Evolutionary conservation across 2,888 invertebrate genomes (phyloP).

Genomic region (Aleiodes testaceus): DNA sequence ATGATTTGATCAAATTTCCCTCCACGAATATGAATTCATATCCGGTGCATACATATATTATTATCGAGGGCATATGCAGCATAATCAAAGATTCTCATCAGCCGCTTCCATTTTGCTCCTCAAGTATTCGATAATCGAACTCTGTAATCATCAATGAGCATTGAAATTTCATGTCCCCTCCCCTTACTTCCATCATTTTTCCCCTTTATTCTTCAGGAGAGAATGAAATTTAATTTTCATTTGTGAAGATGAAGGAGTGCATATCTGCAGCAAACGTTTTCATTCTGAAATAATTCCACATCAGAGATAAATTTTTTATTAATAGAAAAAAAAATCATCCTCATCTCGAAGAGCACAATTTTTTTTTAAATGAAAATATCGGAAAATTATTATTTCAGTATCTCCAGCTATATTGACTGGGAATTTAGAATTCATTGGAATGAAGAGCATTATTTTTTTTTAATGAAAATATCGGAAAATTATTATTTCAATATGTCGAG

Average conservation of each 20-base stretch:
- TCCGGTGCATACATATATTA: constrained; percentile 13
- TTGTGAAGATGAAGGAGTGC: too few relatives aligned
- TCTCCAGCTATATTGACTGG: not conserved
- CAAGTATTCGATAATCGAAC: not conserved
- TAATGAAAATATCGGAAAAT: not conserved
- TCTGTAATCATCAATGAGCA: constrained; percentile 3
- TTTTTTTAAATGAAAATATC: not conserved
- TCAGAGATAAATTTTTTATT: constrained; percentile 4
- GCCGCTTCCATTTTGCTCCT: not conserved
- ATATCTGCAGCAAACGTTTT: not conserved
- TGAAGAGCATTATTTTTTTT: not conserved
- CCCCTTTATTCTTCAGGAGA: too few relatives aligned
- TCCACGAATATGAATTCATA: constrained; percentile 4
- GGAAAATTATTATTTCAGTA: not conserved
- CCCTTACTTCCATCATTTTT: too few relatives aligned
- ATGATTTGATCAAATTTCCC: constrained; percentile 5
- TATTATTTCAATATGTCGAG: not conserved
- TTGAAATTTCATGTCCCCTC: too few relatives aligned
- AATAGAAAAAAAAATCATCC: too few relatives aligned
- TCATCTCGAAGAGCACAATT: not conserved
- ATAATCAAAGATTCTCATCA: constrained; percentile 3
- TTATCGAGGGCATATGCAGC: not conserved
- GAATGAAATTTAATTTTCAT: too few relatives aligned
- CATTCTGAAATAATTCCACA: not conserved
- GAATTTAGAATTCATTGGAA: not conserved